phyloP scores from a whole-genome alignment of 2,113 vertebrate genomes.

The Ivindomyrus marchei region DNA sequence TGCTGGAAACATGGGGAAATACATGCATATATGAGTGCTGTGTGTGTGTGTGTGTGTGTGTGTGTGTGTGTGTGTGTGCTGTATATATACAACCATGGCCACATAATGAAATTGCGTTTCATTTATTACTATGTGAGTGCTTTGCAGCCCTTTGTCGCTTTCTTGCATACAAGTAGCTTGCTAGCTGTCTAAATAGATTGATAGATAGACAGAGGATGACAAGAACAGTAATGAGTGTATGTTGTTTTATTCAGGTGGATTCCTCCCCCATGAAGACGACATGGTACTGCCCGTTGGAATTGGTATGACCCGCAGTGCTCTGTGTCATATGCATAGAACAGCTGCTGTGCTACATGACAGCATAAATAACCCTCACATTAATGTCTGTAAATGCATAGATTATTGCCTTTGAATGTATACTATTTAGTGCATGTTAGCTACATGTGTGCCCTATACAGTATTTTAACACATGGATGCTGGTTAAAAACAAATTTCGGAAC shows the following conservation, averaged over 20 bases:
- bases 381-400: not conserved
- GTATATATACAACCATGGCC: not conserved
- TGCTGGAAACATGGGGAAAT: not conserved
- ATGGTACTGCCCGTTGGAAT: slow-evolving; percentile 68
- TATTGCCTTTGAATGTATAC: not conserved
- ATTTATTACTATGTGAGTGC: not conserved
- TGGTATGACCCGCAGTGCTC: slow-evolving; percentile 47
- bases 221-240: not conserved
- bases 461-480: not conserved
- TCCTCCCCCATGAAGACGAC: slow-evolving; percentile 66
- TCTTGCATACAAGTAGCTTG: not conserved
- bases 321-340: not conserved
- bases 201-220: not conserved
- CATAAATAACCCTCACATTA: not conserved
- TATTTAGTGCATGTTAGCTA: not conserved
- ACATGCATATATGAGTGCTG: not conserved
- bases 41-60: not conserved
- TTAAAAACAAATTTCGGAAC: not conserved
- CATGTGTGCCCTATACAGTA: not conserved
- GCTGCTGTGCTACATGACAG: not conserved
- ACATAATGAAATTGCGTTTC: not conserved
- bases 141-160: not conserved
- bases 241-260: slow-evolving; percentile 45
- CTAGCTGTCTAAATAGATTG: not conserved
- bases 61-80: not conserved